Percentiles rank a stretch among this genome's conserved stretches.
Conservation (phyloP, 2,797 vertebrate species). For the Hydrophis major region DNA sequence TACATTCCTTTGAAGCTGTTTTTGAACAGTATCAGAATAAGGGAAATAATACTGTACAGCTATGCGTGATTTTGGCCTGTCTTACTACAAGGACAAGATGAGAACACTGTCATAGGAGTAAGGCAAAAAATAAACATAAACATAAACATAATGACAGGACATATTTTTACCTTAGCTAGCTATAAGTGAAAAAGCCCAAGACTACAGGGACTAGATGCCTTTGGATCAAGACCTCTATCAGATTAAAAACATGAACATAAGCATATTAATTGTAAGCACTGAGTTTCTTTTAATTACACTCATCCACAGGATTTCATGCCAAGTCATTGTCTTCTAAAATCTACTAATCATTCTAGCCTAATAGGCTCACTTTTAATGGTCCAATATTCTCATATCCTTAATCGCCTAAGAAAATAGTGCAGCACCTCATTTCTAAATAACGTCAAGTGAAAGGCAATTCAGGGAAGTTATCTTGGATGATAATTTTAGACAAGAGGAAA, state of each 20-base stretch:
- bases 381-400: background rate
- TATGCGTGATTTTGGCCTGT: background rate
- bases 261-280: background rate
- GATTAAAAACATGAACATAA: background rate
- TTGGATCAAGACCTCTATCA: background rate
- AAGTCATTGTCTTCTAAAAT: background rate
- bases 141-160: background rate
- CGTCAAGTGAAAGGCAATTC: background rate
- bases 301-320: background rate
- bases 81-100: background rate
- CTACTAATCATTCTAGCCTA: background rate
- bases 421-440: background rate
- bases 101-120: background rate
- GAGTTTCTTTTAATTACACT: background rate
- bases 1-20: background rate
- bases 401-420: background rate
- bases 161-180: background rate
- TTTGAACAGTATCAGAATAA: background rate
- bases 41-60: background rate
- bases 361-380: background rate
- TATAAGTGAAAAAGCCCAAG: background rate
- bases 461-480: background rate
- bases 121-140: background rate
- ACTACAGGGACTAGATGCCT: background rate
- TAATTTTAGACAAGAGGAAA: background rate